Percentiles rank a stretch among this genome's conserved stretches.
These are phyloP conservation scores for Camponotus vicinus DNA, from an alignment of 1,140 invertebrate species.

Conservation along the genomic window DNA sequence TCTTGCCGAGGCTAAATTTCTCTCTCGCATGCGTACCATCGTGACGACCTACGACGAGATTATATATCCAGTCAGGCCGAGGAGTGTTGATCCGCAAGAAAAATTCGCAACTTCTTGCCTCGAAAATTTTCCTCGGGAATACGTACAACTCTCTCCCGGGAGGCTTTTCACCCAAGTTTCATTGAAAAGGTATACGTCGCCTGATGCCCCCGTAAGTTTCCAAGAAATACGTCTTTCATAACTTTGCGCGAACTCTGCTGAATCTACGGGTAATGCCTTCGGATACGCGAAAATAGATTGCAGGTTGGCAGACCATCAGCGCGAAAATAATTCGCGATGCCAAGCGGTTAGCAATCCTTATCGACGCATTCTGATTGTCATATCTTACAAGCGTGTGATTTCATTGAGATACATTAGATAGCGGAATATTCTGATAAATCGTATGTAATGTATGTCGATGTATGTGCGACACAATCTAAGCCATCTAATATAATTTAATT, in stretches of 20 bases:
- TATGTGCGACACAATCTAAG: not conserved
- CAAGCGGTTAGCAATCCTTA: not conserved
- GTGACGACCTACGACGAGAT: not conserved
- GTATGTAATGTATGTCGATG: not conserved
- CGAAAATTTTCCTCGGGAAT: constrained; percentile 39
- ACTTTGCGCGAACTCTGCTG: constrained; percentile 36
- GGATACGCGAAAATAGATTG: constrained; percentile 52
- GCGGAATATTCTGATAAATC: not conserved
- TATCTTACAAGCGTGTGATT: not conserved
- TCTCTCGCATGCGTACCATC: not conserved
- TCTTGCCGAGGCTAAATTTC: not conserved
- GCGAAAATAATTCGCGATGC: constrained; percentile 28
- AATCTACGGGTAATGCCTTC: constrained; percentile 38
- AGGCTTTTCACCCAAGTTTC: constrained; percentile 43
- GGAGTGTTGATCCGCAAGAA: constrained; percentile 36
- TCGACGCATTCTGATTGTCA: not conserved
- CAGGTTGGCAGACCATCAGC: not conserved
- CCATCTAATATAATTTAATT: constrained; percentile 27
- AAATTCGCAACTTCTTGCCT: constrained; percentile 27
- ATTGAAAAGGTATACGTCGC: constrained; percentile 41
- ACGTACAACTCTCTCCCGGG: not conserved
- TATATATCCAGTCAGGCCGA: constrained; percentile 18
- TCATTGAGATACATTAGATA: constrained; percentile 16
- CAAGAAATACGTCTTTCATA: constrained; percentile 50
- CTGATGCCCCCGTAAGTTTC: constrained; percentile 40